phyloP scores from a whole-genome alignment of 2,888 invertebrate species.

The Eristalis pertinax region DNA sequence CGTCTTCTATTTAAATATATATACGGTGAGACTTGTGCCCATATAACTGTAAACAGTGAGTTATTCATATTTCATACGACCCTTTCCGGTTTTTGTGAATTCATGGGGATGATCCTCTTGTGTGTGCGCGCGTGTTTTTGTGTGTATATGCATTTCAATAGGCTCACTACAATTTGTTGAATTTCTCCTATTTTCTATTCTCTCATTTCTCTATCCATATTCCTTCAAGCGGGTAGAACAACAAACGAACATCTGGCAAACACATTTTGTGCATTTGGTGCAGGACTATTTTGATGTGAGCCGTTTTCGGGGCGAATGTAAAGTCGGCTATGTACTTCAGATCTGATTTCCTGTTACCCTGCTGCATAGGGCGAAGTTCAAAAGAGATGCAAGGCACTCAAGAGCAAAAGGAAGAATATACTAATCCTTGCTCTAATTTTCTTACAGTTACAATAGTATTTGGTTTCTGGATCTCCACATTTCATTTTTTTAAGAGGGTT shows the following conservation, averaged over 20 bases:
- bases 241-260: slow-evolving; percentile 57
- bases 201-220: slow-evolving; percentile 5
- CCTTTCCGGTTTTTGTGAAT: background rate
- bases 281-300: slow-evolving; percentile 4
- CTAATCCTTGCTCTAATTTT: background rate
- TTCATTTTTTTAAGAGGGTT: background rate
- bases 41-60: background rate
- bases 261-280: slow-evolving; percentile 54
- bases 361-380: background rate
- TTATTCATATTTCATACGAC: background rate
- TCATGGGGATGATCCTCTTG: slow-evolving; percentile 40
- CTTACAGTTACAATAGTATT: background rate
- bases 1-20: slow-evolving; percentile 20
- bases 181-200: slow-evolving; percentile 24
- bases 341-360: slow-evolving; percentile 4
- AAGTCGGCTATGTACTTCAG: slow-evolving; percentile 18
- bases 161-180: background rate
- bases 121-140: slow-evolving; percentile 8
- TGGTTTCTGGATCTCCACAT: background rate
- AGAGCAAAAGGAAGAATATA: background rate
- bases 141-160: slow-evolving; percentile 62
- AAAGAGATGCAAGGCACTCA: background rate
- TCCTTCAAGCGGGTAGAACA: slow-evolving; percentile 6
- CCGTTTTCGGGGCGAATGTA: slow-evolving; percentile 53
- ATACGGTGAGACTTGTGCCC: slow-evolving; percentile 6